Base-by-base conservation (phyloP, 2,888 invertebrate species). In the Mellilla xanthometata region DNA sequence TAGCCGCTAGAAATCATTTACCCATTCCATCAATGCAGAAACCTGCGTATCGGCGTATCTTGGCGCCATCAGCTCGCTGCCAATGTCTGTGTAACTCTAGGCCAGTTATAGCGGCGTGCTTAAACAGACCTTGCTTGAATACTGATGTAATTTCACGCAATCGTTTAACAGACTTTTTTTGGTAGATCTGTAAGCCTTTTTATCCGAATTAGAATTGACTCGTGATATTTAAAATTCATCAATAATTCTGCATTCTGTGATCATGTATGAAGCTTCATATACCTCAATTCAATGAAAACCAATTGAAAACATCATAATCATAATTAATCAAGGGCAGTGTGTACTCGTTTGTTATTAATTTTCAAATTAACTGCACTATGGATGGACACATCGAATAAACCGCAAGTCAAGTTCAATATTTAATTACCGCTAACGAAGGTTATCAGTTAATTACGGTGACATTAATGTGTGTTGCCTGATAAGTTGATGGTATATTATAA, bases 391-490 rank as follows among this genome's bases (percentile, higher is more conserved):
- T 49, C 34, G 56, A 56, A 56, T 55, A 54, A 46, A 50, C 47
- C 49, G 53, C 58, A 50, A 54, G 52, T 65, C 68, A 66, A 64
- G 63, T 64, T 56, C 54, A 61, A 65, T 61, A 63, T 63, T 65
- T 61, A 64, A 74, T 70, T 62, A 65, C 60, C 58, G 62, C 62
- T 58, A 58, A 52, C 54, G 49, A 62, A 67, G 67, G 66, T 69
- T 71, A 72, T 68, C 68, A 52, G 50, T 62, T 54, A 46, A 60
- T 58, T 56, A 34, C 39, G 54, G 59, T 55, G 60, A 60, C 48
- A 60, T 58, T 58, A 64, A 58, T 55, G 49, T 53, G 52, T 50
- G 50, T 54, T 40, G 23, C 39, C 33, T 51, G 40, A 38, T 22
- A 26, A 36, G 26, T 15, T 28, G 39, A 29, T 24, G 34, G 34